Conservation (phyloP, 2,113 vertebrate genomes). For the Epinephelus moara region DNA sequence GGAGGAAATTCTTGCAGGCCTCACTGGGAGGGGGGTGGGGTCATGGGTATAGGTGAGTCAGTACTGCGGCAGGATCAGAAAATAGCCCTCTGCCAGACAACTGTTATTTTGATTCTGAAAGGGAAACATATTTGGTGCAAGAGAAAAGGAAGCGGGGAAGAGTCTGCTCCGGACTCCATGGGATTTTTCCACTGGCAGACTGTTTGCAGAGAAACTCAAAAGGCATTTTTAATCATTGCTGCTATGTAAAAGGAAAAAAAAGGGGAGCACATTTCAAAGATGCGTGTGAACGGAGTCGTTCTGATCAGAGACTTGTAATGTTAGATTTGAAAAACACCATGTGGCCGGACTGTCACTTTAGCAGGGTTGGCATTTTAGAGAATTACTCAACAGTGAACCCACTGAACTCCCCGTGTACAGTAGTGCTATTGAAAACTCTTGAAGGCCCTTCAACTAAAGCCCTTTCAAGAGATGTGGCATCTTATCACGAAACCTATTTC, state of each 20-base stretch:
- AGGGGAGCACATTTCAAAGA: conserved; percentile 20
- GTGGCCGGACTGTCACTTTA: conserved; percentile 46
- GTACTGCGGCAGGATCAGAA: conserved; percentile 58
- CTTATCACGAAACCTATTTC: conserved; percentile 58
- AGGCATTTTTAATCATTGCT: conserved; percentile 36
- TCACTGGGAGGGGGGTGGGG: conserved; percentile 34
- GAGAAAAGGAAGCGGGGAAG: conserved; percentile 55
- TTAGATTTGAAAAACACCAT: conserved; percentile 67
- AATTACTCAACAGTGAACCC: conserved; percentile 64
- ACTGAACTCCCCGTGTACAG: conserved; percentile 64
- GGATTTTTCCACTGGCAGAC: conserved; percentile 68
- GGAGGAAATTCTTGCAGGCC: conserved; percentile 76
- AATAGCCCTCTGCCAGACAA: conserved; percentile 67
- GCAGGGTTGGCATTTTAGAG: conserved; percentile 50
- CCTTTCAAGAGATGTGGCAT: conserved; percentile 42
- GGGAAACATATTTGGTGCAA: conserved; percentile 66
- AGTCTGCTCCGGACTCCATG: conserved; percentile 42
- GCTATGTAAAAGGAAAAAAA: neutral
- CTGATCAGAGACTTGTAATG: conserved; percentile 60
- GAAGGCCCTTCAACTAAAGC: conserved; percentile 26
- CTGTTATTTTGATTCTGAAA: conserved; percentile 75
- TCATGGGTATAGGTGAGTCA: conserved; percentile 66
- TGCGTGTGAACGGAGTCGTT: conserved; percentile 32
- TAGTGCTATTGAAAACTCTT: conserved; percentile 59
- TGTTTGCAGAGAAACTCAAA: conserved; percentile 50